A percentile compares a stretch with the other conserved stretches of the same genome.
These are phyloP conservation scores for Notodonta ziczac DNA, from an alignment of 2,888 invertebrate genomes.

Conservation along the genomic window DNA sequence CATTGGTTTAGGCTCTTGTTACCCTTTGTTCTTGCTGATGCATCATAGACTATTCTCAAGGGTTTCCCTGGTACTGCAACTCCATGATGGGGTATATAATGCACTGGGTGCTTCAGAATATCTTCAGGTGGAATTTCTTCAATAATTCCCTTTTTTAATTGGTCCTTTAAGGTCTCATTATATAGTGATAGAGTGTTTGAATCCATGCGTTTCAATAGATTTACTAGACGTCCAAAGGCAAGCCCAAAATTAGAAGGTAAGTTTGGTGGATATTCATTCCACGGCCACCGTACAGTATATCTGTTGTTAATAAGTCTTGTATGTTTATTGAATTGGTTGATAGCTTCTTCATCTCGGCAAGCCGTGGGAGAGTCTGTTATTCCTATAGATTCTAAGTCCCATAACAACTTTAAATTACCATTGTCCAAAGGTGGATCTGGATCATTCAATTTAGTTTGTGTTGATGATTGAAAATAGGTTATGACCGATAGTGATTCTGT, in stretches of 20 bases:
- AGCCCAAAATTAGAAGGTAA: slow-evolving; percentile 23
- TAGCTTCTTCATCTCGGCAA: slow-evolving; percentile 21
- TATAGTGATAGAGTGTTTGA: slow-evolving; percentile 1
- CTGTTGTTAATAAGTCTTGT: slow-evolving; percentile 10
- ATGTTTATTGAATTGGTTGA: slow-evolving; percentile 24
- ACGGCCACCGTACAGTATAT: slow-evolving; percentile 27
- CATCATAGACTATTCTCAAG: slow-evolving; percentile 33
- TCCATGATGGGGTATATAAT: slow-evolving; percentile 29
- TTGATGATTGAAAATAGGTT: slow-evolving; percentile 20
- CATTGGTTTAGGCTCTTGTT: slow-evolving; percentile 36
- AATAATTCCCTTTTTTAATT: background rate
- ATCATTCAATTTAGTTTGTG: background rate
- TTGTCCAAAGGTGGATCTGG: slow-evolving; percentile 24
- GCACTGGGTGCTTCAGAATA: slow-evolving; percentile 11
- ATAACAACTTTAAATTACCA: slow-evolving; percentile 18
- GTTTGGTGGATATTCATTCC: slow-evolving; percentile 20
- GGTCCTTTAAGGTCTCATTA: slow-evolving; percentile 1
- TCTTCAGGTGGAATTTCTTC: background rate
- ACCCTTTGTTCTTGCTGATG: slow-evolving; percentile 21
- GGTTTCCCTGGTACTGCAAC: slow-evolving; percentile 7
- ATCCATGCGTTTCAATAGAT: slow-evolving; percentile 16
- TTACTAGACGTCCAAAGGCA: slow-evolving; percentile 19
- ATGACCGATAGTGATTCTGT: slow-evolving; percentile 15
- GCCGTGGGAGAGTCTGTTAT: slow-evolving; percentile 24
- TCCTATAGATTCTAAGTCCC: slow-evolving; percentile 37